Evolutionary conservation across 2,113 vertebrate genomes (phyloP).

Genomic region (Budorcas taxicolor): DNA sequence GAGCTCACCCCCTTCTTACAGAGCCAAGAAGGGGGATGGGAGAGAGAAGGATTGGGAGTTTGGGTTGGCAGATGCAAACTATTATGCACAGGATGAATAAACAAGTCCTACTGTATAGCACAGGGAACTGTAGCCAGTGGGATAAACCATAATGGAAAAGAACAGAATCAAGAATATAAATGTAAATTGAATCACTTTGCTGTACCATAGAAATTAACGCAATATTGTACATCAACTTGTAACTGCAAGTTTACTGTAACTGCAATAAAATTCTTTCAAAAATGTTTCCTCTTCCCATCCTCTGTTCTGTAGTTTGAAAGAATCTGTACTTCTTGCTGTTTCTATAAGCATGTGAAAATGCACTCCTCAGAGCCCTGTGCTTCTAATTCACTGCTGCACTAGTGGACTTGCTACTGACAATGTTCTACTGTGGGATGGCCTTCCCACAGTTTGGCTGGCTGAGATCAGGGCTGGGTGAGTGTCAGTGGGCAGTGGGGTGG

Average conservation of each 20-base stretch:
- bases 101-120: not conserved
- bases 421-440: not conserved
- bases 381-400: not conserved
- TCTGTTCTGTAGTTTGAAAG: not conserved
- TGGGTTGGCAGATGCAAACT: not conserved
- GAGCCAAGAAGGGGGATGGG: not conserved
- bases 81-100: not conserved
- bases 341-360: not conserved
- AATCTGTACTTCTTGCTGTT: not conserved
- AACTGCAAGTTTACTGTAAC: no score
- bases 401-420: accelerated
- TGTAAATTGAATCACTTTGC: not conserved
- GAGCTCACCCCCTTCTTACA: not conserved
- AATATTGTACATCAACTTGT: not conserved
- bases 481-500: not conserved
- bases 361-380: accelerated
- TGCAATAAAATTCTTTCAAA: not conserved
- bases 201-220: not conserved
- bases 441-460: not conserved
- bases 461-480: not conserved
- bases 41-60: not conserved
- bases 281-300: not conserved
- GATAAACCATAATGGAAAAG: not conserved
- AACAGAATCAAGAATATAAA: not conserved
- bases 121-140: not conserved